phyloP scores from a whole-genome alignment of 2,888 invertebrate genomes.

The Xylocampa areola region DNA sequence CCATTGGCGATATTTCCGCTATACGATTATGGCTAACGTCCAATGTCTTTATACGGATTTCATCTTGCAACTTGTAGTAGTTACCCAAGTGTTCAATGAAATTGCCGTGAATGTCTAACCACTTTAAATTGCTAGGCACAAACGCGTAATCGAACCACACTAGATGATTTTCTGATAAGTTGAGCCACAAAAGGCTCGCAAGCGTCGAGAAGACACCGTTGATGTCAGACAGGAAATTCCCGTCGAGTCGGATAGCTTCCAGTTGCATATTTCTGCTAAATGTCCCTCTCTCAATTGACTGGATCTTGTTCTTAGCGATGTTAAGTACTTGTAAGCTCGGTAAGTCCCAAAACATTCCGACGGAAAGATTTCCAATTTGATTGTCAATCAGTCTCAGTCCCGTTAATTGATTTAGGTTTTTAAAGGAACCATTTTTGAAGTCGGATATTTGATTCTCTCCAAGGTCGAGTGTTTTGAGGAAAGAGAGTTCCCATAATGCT shows the following conservation, averaged over 20 bases:
- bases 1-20: slow-evolving; percentile 94
- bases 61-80: slow-evolving; percentile 95
- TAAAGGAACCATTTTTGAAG: slow-evolving; percentile 95
- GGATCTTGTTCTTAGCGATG: slow-evolving; percentile 96
- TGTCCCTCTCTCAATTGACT: slow-evolving; percentile 95
- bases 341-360: slow-evolving; percentile 96
- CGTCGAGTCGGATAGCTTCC: slow-evolving; percentile 96
- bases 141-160: slow-evolving; percentile 98
- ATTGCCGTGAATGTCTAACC: slow-evolving; percentile 97
- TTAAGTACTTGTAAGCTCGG: slow-evolving; percentile 96
- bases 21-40: slow-evolving; percentile 97
- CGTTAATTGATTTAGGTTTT: slow-evolving; percentile 95
- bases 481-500: slow-evolving; percentile 94
- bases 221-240: slow-evolving; percentile 96
- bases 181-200: slow-evolving; percentile 95
- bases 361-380: slow-evolving; percentile 95
- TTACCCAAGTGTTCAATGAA: slow-evolving; percentile 96
- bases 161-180: slow-evolving; percentile 96
- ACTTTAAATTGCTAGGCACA: slow-evolving; percentile 96
- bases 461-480: slow-evolving; percentile 96
- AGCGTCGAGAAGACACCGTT: slow-evolving; percentile 96
- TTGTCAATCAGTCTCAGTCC: slow-evolving; percentile 97
- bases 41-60: slow-evolving; percentile 94
- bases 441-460: slow-evolving; percentile 97
- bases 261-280: slow-evolving; percentile 95